Percentiles rank a stretch among this genome's conserved stretches.
phyloP scores from a whole-genome alignment of 2,113 vertebrate species.

The Eudyptes chrysolophus region DNA sequence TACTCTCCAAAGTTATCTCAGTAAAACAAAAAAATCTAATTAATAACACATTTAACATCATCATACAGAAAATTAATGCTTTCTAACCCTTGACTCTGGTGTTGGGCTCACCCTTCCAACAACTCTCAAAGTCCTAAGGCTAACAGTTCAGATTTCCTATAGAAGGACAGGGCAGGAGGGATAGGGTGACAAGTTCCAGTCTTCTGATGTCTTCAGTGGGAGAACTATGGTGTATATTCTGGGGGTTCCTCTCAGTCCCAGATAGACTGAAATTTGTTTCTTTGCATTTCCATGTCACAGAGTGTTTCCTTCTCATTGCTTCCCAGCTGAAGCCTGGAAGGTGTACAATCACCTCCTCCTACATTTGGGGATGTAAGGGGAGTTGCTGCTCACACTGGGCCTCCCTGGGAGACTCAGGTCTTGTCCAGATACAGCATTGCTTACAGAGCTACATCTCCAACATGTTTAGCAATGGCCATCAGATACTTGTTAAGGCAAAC shows the following conservation, averaged over 20 bases:
- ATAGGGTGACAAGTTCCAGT: background rate
- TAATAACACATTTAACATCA: background rate
- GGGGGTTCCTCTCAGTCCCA: background rate
- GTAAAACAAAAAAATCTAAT: background rate
- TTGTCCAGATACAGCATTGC: background rate
- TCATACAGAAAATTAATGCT: background rate
- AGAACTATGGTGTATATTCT: background rate
- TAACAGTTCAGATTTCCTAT: background rate
- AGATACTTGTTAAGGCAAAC: background rate
- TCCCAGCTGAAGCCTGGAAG: background rate
- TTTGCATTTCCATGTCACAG: background rate
- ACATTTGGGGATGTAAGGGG: accelerated
- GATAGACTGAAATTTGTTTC: background rate
- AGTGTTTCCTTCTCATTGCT: background rate
- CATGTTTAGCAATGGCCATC: background rate
- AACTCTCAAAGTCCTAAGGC: background rate
- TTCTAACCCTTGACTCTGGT: background rate
- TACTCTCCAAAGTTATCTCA: background rate
- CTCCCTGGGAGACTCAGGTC: background rate
- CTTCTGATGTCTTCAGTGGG: background rate
- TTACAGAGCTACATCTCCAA: background rate
- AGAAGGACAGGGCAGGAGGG: accelerated
- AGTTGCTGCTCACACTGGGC: background rate
- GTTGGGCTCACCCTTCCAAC: background rate
- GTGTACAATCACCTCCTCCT: background rate